Conservation (phyloP, 1,140 invertebrate species). For the Dryas iulia region DNA sequence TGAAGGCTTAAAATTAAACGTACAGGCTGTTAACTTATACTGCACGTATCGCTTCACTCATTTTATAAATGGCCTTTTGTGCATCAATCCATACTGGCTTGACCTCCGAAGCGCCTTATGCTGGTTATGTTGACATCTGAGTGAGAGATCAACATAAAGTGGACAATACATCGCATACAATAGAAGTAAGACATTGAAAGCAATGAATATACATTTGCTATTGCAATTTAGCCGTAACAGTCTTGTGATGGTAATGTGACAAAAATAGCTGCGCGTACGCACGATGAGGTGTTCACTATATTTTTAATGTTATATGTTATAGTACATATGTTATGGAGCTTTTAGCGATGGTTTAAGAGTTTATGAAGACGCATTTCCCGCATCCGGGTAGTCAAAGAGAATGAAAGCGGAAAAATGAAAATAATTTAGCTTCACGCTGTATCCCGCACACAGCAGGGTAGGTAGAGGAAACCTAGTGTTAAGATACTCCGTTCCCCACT, state of each 20-base stretch:
- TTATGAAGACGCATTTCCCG: too few relatives aligned
- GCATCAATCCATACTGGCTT: conserved; percentile 25
- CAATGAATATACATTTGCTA: conserved; percentile 62
- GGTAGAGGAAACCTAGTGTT: too few relatives aligned
- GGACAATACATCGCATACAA: conserved; percentile 47
- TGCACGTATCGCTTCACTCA: conserved; percentile 43
- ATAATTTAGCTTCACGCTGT: too few relatives aligned
- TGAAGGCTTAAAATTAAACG: conserved; percentile 6
- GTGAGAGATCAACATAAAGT: not conserved
- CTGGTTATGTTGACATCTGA: not conserved
- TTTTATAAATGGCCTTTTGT: conserved; percentile 58
- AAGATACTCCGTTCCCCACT: too few relatives aligned
- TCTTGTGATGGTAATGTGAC: conserved; percentile 68
- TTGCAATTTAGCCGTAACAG: conserved; percentile 63
- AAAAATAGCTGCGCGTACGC: conserved; percentile 48
- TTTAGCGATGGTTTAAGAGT: too few relatives aligned
- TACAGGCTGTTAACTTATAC: conserved; percentile 14
- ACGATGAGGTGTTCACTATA: not conserved
- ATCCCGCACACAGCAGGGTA: too few relatives aligned
- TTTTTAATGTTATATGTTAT: not conserved
- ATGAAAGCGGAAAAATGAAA: too few relatives aligned
- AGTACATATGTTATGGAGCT: too few relatives aligned
- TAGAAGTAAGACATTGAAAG: conserved; percentile 58
- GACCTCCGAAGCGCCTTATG: conserved; percentile 20
- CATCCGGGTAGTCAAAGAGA: too few relatives aligned